Evolutionary conservation across 2,113 vertebrate species (phyloP).

Genomic region (Atherinomorus stipes): DNA sequence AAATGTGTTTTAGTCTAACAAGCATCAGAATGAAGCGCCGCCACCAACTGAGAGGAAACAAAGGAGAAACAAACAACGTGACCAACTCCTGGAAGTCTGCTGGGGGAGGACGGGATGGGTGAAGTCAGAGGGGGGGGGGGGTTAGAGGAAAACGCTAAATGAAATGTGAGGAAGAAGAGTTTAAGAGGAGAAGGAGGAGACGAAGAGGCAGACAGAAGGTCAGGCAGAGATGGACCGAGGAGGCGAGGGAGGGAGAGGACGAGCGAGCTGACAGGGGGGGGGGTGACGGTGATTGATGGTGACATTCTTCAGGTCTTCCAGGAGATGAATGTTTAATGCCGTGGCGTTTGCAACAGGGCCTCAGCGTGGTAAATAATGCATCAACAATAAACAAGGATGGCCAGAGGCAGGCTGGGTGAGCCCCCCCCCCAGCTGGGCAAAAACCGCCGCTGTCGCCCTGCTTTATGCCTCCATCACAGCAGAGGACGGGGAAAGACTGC

Average conservation of each 20-base stretch:
- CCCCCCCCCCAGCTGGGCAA: slow-evolving; percentile 22
- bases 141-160: neutral
- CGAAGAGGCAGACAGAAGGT: slow-evolving; percentile 52
- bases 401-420: slow-evolving; percentile 19
- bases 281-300: slow-evolving; percentile 76
- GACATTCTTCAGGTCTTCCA: slow-evolving; percentile 73
- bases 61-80: neutral
- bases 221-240: slow-evolving; percentile 36
- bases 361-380: slow-evolving; percentile 73
- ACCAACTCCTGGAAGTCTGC: slow-evolving; percentile 8
- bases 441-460: slow-evolving; percentile 14
- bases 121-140: neutral
- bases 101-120: neutral
- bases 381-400: slow-evolving; percentile 67
- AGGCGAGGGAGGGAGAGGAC: slow-evolving; percentile 16
- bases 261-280: slow-evolving; percentile 60
- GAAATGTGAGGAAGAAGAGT: slow-evolving; percentile 13
- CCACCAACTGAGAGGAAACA: slow-evolving; percentile 28
- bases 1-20: slow-evolving; percentile 52
- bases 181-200: slow-evolving; percentile 33
- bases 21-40: slow-evolving; percentile 28
- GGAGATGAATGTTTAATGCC: slow-evolving; percentile 79
- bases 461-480: slow-evolving; percentile 27
- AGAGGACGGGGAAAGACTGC: no score
- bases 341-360: slow-evolving; percentile 58